These are phyloP conservation scores for Saccostrea glomerata DNA, from an alignment of 1,140 invertebrate species.

Conservation along the genomic window DNA sequence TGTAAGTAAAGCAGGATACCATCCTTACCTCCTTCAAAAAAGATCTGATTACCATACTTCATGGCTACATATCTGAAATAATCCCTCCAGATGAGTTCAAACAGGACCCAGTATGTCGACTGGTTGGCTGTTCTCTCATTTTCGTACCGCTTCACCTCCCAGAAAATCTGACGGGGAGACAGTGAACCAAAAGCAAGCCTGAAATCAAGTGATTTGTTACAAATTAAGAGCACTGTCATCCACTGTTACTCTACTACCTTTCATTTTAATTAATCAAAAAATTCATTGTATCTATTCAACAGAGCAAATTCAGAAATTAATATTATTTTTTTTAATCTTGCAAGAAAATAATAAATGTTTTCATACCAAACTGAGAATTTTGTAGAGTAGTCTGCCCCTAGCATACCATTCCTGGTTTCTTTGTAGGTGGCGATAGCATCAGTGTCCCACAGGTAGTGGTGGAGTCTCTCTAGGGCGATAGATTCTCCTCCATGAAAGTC, in stretches of 20 bases:
- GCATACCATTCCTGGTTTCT: slow-evolving; percentile 78
- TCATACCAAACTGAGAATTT: slow-evolving; percentile 78
- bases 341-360: background rate
- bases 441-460: slow-evolving; percentile 77
- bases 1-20: no score
- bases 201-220: background rate
- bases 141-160: slow-evolving; percentile 78
- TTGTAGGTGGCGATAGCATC: slow-evolving; percentile 78
- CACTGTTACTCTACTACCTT: no score
- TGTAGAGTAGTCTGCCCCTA: slow-evolving; percentile 79
- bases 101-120: slow-evolving; percentile 79
- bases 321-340: no score
- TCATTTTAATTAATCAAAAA: no score
- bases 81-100: slow-evolving; percentile 79
- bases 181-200: slow-evolving; percentile 78
- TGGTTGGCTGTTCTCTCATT: slow-evolving; percentile 73
- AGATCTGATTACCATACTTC: slow-evolving; percentile 78
- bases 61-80: slow-evolving; percentile 79
- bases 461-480: slow-evolving; percentile 70
- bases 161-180: slow-evolving; percentile 77
- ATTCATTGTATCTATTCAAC: no score
- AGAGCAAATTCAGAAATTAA: no score
- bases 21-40: slow-evolving; percentile 72
- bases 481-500: slow-evolving; percentile 77
- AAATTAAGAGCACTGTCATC: background rate